A percentile compares a stretch with the other conserved stretches of the same genome.
Evolutionary conservation across 2,113 vertebrate genomes (phyloP).

Genomic region (Forbesichthys agassizii): DNA sequence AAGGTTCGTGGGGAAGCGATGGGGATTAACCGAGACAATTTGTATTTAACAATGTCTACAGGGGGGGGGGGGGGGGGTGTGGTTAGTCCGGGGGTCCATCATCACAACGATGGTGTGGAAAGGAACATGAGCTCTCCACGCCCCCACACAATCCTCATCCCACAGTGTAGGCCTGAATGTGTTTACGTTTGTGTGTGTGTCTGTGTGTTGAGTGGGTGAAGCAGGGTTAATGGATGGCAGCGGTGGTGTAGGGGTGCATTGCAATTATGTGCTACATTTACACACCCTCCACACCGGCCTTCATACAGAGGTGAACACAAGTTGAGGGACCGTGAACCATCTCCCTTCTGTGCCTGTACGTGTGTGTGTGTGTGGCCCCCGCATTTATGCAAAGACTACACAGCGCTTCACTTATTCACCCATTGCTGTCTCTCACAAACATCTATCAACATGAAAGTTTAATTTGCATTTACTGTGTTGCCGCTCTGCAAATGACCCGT

Average conservation of each 20-base stretch:
- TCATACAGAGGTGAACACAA: slow-evolving; percentile 20
- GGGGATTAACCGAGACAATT: background rate
- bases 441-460: slow-evolving; percentile 57
- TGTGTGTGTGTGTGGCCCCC: no score
- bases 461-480: slow-evolving; percentile 46
- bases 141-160: slow-evolving; percentile 31
- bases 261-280: background rate
- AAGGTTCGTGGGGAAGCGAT: no score
- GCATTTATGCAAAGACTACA: background rate
- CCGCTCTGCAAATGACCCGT: slow-evolving; percentile 57
- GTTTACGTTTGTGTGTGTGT: no score
- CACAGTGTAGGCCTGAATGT: slow-evolving; percentile 17
- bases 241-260: no score
- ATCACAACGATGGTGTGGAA: slow-evolving; percentile 12
- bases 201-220: background rate
- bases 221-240: no score
- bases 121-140: slow-evolving; percentile 30
- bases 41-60: background rate
- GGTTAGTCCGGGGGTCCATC: slow-evolving; percentile 1
- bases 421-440: slow-evolving; percentile 6
- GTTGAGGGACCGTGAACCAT: slow-evolving; percentile 38
- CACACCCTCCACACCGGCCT: background rate
- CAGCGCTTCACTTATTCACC: background rate
- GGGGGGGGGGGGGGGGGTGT: background rate
- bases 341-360: slow-evolving; percentile 15